Evolutionary conservation across 2,797 vertebrate genomes (phyloP), one percentile per base, ranked within the genome.

Genomic region (Podarcis lilfordi): DNA sequence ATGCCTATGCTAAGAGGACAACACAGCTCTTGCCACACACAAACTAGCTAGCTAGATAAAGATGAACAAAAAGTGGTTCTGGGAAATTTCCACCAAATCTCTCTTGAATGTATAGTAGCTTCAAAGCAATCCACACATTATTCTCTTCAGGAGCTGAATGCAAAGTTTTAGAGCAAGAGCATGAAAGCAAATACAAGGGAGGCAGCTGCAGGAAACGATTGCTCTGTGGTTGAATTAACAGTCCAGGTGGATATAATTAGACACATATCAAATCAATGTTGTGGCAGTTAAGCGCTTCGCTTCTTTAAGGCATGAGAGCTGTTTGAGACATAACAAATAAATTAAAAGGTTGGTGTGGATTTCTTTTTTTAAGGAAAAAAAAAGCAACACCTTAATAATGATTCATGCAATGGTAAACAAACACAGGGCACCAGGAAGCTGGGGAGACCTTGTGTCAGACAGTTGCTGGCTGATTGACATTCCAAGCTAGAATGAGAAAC

Each of bases 371-470:
- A 55, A 55, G 50, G 50, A 13, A 1, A 3, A 3, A 3, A n/a
- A 64, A 84, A 23, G 21, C 82, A 85, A 84, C 50, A 29, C 32
- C 87, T 71, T 80, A 89, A 82, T 85, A 91, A 75, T 88, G 8
- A 1, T 10, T 94, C 9, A 61, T 92, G 87, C 77, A 72, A 93
- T 93, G 92, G 80, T 87, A 94, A 94, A 93, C 76, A 93, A 93
- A 92, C 79, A 90, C 6, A 0, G 0, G 91, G 59, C 25, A 91
- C 76, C 75, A 84, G 77, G 86, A 86, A 91, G 32, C 68, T 88
- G 35, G n/a, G 25, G 92, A 91, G 72, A 81, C 79, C 50, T 91
- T 91, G 69, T 92, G 76, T 88, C 84, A 91, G 3, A 87, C 50
- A 15, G 79, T 21, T 50, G 17, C n/a, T 15, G 17, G 79, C 64